Evolutionary conservation across 2,797 vertebrate species (phyloP), one percentile per base, ranked within the genome.

Genomic region (Fistularia commersonii): DNA sequence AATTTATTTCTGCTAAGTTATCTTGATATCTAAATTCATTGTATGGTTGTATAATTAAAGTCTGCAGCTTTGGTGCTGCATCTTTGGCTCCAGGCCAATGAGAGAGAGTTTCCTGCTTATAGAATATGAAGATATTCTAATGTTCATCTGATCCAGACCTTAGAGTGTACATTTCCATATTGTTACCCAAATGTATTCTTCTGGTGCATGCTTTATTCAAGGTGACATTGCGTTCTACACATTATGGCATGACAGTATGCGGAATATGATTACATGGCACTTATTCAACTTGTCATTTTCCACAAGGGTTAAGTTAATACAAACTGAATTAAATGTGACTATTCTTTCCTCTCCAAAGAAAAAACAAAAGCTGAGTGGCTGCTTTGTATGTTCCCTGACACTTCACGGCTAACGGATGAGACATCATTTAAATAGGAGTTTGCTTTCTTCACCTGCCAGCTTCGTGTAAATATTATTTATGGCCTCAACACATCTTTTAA

Each of bases 181-280:
- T 83, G 82, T 86, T 88, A 86, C 82, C 80, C 83, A 89, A 89
- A 90, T 88, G 83, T 89, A 89, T 90, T 88, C 84, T 70, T 75
- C 71, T 69, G 70, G 53, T 63, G 77, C 57, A 76, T 62, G 65
- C 76, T 84, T 88, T 83, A 89, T 87, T 89, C 87, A 91, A 91
- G 89, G 89, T 91, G 89, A 90, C 89, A 86, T 80, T 90, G 80
- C 7, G 41, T 65, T 80, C 76, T 69, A 48, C 74, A 80, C 83
- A 82, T 89, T 88, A 82, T 61, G 48, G 65, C 64, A 54, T 74
- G 77, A 88, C 83, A 88, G 84, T 86, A 85, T 86, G 81, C 80
- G 84, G 85, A 86, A 88, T 89, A 85, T 84, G 85, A 90, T 90
- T 90, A 89, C 66, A 81, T 81, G 74, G 80, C 74, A 87, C 84